Evolutionary conservation across 2,888 invertebrate genomes (phyloP).

Genomic region (Lamellibrachia columna): DNA sequence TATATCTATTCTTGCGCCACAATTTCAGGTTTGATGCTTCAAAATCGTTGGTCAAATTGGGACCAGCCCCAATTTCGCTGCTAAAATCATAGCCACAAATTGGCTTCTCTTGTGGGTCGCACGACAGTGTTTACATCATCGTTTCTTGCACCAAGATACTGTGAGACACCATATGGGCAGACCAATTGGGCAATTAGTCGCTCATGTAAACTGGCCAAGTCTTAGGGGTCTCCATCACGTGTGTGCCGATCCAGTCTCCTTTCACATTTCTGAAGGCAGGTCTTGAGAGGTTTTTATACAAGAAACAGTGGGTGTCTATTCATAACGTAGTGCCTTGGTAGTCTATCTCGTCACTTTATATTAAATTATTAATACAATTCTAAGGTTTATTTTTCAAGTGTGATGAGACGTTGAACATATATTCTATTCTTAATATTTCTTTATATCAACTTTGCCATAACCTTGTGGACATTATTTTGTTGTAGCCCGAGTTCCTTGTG

Average conservation of each 20-base stretch:
- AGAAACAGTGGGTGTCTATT: background rate
- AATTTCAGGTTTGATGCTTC: no score
- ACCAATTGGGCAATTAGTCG: no score
- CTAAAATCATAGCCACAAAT: no score
- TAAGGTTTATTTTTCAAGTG: background rate
- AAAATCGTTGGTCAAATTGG: no score
- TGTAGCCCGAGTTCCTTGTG: background rate
- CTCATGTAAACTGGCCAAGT: no score
- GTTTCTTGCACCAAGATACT: no score
- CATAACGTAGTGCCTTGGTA: background rate
- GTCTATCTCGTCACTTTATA: background rate
- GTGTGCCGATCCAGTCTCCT: background rate
- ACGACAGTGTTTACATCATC: no score
- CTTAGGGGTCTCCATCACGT: background rate
- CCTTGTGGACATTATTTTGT: background rate
- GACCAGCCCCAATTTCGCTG: no score
- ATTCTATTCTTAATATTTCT: background rate
- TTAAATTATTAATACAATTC: background rate
- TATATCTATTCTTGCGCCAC: no score
- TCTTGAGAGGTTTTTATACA: background rate
- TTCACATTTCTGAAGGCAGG: background rate
- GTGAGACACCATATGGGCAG: no score
- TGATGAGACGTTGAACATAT: background rate
- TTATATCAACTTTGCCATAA: background rate
- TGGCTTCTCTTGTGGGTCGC: no score